Evolutionary conservation across 37 sponge, comb jelly and placozoan species (phyloP), one percentile per base, ranked within the genome.

Genomic region (Axinella damicornis): DNA sequence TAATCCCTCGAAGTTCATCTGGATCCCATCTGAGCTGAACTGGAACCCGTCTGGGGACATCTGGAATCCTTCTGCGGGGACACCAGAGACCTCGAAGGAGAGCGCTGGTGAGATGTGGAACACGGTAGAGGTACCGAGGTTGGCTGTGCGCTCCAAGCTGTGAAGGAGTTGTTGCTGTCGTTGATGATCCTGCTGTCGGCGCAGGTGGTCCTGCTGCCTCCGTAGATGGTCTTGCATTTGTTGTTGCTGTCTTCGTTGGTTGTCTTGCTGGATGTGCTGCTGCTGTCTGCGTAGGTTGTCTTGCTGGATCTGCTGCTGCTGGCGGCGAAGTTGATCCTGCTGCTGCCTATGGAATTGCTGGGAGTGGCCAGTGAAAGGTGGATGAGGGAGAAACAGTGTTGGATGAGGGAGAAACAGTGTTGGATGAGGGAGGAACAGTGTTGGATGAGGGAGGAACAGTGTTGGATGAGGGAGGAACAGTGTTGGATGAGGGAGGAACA

Each of bases 71-170:
- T 5, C 63, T 14, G n/a, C 12, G 19, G 68, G 68, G 33, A 5
- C 2, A 19, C 28, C 5, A 27, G 28, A 30, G 2, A 27, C 11
- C 5, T 67, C 33, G 32, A 67, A 28, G 16, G 57, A 31, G 35
- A 78, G 21, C 12, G 39, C 60, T 13, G 89, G 89, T n/a, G 83
- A 68, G 0, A 88, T 61, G 52, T 80, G 73, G 22, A 89, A 35
- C 55, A 78, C 83, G 1, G 89, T 76, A 24, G 72, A 33, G 0
- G 76, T 73, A 28, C 46, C 53, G 14, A 74, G 40, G 21, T 27
- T 57, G 2, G 67, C 24, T n/a, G 64, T 24, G 21, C 31, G 56
- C 68, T 89, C 78, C 9, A 78, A 55, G 64, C 63, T 77, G 21
- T 62, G 56, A 2, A 89, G 73, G 27, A 89, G 53, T 32, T 80